Conservation (phyloP, 2,113 vertebrate genomes). For the Salminus brasiliensis region DNA sequence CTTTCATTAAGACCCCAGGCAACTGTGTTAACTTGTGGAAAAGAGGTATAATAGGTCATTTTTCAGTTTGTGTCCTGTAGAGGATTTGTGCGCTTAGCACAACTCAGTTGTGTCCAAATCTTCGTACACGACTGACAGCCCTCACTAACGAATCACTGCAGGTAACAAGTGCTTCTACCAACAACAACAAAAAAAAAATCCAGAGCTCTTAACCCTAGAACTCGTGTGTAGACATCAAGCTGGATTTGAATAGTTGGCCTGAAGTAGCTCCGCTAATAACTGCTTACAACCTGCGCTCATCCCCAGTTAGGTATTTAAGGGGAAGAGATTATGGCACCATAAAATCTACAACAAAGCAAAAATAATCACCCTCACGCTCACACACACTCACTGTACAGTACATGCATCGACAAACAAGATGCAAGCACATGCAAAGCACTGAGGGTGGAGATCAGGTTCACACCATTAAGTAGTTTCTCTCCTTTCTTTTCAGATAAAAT, state of each 20-base stretch:
- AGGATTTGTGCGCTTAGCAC: too few relatives aligned
- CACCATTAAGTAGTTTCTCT: neutral
- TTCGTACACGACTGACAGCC: too few relatives aligned
- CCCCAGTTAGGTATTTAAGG: neutral
- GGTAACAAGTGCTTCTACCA: neutral
- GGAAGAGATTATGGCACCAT: neutral
- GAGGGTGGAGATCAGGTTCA: neutral
- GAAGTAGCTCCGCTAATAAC: neutral
- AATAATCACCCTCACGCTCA: neutral
- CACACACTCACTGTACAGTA: neutral
- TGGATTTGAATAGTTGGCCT: neutral
- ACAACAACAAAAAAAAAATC: neutral
- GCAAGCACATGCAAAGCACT: neutral
- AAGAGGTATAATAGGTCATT: too few relatives aligned
- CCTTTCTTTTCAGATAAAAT: conserved; percentile 1
- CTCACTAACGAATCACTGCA: neutral
- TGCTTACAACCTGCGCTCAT: neutral
- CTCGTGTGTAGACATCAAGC: neutral
- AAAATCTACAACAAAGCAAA: neutral
- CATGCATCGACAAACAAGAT: neutral
- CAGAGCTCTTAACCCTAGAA: neutral
- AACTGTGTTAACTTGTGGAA: too few relatives aligned
- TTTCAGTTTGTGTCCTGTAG: too few relatives aligned
- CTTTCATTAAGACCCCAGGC: too few relatives aligned
- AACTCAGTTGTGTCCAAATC: too few relatives aligned